Base-by-base conservation (phyloP, 2,888 invertebrate genomes). In the Gisinianus flammeolus region DNA sequence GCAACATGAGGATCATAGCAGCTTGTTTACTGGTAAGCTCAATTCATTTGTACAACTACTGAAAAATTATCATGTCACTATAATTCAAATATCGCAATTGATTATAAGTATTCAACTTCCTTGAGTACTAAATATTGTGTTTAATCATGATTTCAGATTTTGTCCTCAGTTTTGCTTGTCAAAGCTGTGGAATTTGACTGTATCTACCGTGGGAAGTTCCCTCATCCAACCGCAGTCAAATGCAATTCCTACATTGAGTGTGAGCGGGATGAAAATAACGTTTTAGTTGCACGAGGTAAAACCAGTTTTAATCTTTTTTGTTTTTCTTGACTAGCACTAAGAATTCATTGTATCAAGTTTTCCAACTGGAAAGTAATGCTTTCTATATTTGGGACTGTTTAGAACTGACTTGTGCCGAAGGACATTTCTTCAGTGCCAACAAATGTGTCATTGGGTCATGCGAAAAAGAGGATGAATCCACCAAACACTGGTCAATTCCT, bases 1-100 rank as follows among this genome's bases (percentile, higher is more conserved):
- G 54, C 33, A 70, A 52, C 26, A 70, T 70, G 70, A 70, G 70
- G 70, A 70, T 54, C 30, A 54, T 70, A 70, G 70, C 70, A 70
- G 70, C 70, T 26, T 19, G 52, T 28, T 19, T 70, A 19, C 70
- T 70, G 70, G 70, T 70, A 70, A 44, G n/a, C 26, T 44, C 19
- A 22, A 54, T 70, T 52, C 22, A 28, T 52, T 52, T 52, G 26
- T 26, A 70, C 22, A 64, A 64, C n/a, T n/a, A n/a, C n/a, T n/a
- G n/a, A n/a, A n/a, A n/a, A n/a, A n/a, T n/a, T n/a, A n/a, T n/a
- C n/a, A n/a, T n/a, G n/a, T n/a, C n/a, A n/a, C n/a, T n/a, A n/a
- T n/a, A n/a, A n/a, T n/a, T n/a, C n/a, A n/a, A n/a, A n/a, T n/a
- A n/a, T n/a, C n/a, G n/a, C n/a, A n/a, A n/a, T n/a, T n/a, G n/a